Evolutionary conservation across 2,113 vertebrate species (phyloP).

Genomic region (Hemibagrus wyckioides): DNA sequence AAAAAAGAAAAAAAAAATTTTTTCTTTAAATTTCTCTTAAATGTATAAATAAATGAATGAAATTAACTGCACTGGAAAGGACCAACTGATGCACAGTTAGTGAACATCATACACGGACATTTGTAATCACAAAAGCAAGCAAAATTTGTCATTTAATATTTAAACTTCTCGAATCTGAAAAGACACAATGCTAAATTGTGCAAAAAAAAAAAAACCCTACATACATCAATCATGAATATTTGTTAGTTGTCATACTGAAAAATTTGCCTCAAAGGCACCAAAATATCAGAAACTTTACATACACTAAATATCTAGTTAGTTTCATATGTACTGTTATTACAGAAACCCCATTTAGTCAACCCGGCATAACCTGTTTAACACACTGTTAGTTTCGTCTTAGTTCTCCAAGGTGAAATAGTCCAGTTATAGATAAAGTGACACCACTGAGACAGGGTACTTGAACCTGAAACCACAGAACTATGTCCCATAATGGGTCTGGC

Average conservation of each 20-base stretch:
- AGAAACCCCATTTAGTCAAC: slow-evolving; percentile 18
- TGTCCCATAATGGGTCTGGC: slow-evolving; percentile 55
- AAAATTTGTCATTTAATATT: background rate
- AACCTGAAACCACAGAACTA: slow-evolving; percentile 57
- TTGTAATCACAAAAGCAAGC: background rate
- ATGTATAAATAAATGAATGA: background rate
- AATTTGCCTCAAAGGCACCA: background rate
- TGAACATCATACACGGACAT: background rate
- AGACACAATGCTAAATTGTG: background rate
- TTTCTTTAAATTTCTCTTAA: too few species aligned
- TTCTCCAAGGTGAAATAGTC: slow-evolving; percentile 18
- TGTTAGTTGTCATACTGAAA: background rate
- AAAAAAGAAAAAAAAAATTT: background rate
- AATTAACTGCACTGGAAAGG: background rate
- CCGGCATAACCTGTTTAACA: slow-evolving; percentile 35
- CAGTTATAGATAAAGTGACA: slow-evolving; percentile 51
- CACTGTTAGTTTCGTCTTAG: slow-evolving; percentile 9
- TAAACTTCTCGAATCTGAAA: background rate
- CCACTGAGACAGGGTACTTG: slow-evolving; percentile 59
- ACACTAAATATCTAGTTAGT: slow-evolving; percentile 2
- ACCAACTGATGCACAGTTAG: background rate
- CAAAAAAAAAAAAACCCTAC: too few species aligned
- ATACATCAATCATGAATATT: background rate
- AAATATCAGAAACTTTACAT: background rate
- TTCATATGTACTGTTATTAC: slow-evolving; percentile 18